Conservation (phyloP, 2,888 invertebrate species). For the Apamea crenata region DNA sequence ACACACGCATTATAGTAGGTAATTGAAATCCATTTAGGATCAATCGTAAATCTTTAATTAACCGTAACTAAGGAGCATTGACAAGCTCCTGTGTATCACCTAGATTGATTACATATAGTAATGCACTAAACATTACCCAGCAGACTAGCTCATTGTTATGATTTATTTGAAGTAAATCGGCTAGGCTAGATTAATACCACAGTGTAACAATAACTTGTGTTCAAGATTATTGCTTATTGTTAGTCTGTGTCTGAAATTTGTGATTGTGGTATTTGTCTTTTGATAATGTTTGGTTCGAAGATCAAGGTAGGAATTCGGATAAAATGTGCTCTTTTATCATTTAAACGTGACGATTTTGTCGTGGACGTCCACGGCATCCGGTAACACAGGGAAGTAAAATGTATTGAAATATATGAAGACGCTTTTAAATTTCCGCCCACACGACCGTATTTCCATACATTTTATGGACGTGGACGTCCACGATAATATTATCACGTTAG, state of each 20-base stretch:
- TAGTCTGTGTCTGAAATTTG: conserved; percentile 11
- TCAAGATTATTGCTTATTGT: conserved; percentile 13
- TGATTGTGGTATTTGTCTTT: neutral
- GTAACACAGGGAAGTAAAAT: too few species aligned
- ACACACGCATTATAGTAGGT: neutral
- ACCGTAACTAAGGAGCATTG: conserved; percentile 13
- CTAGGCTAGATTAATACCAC: conserved; percentile 19
- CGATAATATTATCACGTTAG: too few species aligned
- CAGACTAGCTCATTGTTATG: conserved; percentile 12
- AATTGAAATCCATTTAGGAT: conserved; percentile 5
- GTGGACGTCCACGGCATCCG: too few species aligned
- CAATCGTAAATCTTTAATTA: conserved; percentile 17
- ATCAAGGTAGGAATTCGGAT: too few species aligned
- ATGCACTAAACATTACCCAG: conserved; percentile 5
- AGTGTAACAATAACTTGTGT: conserved; percentile 32
- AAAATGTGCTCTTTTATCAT: too few species aligned
- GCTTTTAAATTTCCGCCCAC: too few species aligned
- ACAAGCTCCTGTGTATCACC: neutral
- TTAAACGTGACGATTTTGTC: too few species aligned
- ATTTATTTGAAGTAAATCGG: conserved; percentile 27
- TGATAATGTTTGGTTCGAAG: too few species aligned
- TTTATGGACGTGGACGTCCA: too few species aligned
- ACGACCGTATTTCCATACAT: too few species aligned
- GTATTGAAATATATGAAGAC: too few species aligned
- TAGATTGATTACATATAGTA: conserved; percentile 22